Evolutionary conservation across 2,113 vertebrate genomes (phyloP).

Genomic region (Poeciliopsis prolifica): DNA sequence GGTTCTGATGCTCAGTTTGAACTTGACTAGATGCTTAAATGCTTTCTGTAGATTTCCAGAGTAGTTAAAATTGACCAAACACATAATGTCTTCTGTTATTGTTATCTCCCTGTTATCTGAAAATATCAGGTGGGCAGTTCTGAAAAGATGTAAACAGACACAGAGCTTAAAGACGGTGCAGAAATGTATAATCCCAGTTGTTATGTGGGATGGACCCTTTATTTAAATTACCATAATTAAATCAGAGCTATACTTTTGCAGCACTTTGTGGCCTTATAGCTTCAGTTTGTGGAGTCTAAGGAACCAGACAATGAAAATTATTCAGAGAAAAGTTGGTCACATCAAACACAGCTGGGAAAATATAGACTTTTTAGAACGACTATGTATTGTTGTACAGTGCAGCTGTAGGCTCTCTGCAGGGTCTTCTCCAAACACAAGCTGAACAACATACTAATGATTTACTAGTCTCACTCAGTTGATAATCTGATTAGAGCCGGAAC

Average conservation of each 20-base stretch:
- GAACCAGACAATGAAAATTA: slow-evolving; percentile 14
- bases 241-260: slow-evolving; percentile 25
- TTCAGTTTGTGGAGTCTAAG: neutral
- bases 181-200: neutral
- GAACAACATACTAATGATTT: neutral
- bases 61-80: slow-evolving; percentile 4
- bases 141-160: slow-evolving; percentile 11
- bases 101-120: neutral
- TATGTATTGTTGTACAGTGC: slow-evolving; percentile 8
- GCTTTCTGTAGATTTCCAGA: neutral
- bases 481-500: slow-evolving; percentile 60
- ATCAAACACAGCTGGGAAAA: slow-evolving; percentile 13
- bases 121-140: slow-evolving; percentile 16
- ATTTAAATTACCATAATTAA: slow-evolving; percentile 37
- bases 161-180: slow-evolving; percentile 12
- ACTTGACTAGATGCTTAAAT: no score
- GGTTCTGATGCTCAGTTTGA: no score
- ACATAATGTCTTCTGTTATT: slow-evolving; percentile 1
- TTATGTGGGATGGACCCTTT: slow-evolving; percentile 20
- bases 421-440: slow-evolving; percentile 6
- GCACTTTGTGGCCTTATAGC: slow-evolving; percentile 11
- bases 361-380: neutral
- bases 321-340: slow-evolving; percentile 13
- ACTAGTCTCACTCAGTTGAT: slow-evolving; percentile 36
- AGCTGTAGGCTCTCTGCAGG: slow-evolving; percentile 21